Evolutionary conservation across 2,888 invertebrate genomes (phyloP), one percentile per base, ranked within the genome.

Genomic region (Pycnomerus fuliginosus): DNA sequence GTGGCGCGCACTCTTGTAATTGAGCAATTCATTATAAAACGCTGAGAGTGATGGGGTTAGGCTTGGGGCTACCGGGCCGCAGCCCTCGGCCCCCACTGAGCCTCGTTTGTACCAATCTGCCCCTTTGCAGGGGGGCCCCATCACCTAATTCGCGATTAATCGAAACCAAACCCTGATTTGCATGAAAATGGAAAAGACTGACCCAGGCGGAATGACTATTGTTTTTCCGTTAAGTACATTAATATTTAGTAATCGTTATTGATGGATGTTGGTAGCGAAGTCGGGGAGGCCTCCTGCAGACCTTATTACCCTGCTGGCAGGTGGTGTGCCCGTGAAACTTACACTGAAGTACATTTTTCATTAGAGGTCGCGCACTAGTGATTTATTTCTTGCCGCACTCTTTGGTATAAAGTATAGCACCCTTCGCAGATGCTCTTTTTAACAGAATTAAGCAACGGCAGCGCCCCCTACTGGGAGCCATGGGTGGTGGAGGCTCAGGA

Each of bases 231-330:
- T 53, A 60, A 58, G 56, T 61, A 59, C 63, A 63, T 64, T 17
- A 22, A 64, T 64, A 64, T 65, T 64, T 63, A 61, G 64, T 66
- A 67, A 65, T 65, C 60, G 61, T 66, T 64, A 68, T 68, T 69
- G 67, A 68, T 68, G 69, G 62, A 67, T 65, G 63, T 67, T 65
- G 65, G 68, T 68, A 69, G 67, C 68, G 56, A 56, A 51, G 48
- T 52, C 52, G 59, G 64, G 57, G 61, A 59, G 60, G 61, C 64
- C 68, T 58, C 70, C 69, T 58, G 65, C 59, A 53, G 69, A 64
- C 58, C 68, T 67, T 69, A 70, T 70, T 70, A 70, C 67, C 67
- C 63, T 62, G 66, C 53, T 66, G 48, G 64, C 68, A 62, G 68
- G 70, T 52, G 68, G 65, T 60, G 58, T 52, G 58, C 60, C 53